Percentiles rank a stretch among this genome's conserved stretches.
phyloP scores from a whole-genome alignment of 2,113 vertebrate species.

The Phyllostomus hastatus region DNA sequence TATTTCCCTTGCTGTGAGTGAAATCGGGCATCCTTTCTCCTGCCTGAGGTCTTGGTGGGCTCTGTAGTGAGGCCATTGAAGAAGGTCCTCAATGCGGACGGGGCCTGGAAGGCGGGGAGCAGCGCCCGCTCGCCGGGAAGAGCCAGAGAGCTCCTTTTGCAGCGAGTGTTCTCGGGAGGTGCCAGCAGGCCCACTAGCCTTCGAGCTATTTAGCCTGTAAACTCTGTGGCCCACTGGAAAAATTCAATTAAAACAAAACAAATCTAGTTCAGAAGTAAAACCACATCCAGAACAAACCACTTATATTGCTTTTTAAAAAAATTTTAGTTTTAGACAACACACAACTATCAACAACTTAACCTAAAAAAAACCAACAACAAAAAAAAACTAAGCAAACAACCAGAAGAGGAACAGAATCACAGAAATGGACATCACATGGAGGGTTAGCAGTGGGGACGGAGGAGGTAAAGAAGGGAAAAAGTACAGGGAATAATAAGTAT shows the following conservation, averaged over 20 bases:
- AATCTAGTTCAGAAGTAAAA: conserved; percentile 64
- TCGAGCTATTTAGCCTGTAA: conserved; percentile 34
- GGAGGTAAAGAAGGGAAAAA: too few species aligned
- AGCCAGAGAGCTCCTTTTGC: not conserved
- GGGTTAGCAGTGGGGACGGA: too few species aligned
- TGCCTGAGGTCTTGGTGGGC: not conserved
- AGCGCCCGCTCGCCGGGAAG: not conserved
- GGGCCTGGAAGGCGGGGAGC: not conserved
- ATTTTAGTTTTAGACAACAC: not conserved
- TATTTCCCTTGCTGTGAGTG: not conserved
- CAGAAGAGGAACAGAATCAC: too few species aligned
- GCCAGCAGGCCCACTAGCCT: not conserved
- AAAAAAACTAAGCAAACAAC: too few species aligned
- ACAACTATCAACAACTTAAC: too few species aligned
- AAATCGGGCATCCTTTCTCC: not conserved
- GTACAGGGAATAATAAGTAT: too few species aligned
- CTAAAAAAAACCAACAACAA: too few species aligned
- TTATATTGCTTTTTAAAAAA: conserved; percentile 37
- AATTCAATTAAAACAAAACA: conserved; percentile 54
- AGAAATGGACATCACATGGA: too few species aligned
- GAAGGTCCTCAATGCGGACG: not conserved
- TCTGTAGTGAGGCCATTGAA: not conserved
- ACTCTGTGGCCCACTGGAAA: conserved; percentile 42
- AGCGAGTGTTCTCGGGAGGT: not conserved
- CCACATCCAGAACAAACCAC: conserved; percentile 40